phyloP scores from a whole-genome alignment of 2,113 vertebrate species.

The Thomomys bottae region DNA sequence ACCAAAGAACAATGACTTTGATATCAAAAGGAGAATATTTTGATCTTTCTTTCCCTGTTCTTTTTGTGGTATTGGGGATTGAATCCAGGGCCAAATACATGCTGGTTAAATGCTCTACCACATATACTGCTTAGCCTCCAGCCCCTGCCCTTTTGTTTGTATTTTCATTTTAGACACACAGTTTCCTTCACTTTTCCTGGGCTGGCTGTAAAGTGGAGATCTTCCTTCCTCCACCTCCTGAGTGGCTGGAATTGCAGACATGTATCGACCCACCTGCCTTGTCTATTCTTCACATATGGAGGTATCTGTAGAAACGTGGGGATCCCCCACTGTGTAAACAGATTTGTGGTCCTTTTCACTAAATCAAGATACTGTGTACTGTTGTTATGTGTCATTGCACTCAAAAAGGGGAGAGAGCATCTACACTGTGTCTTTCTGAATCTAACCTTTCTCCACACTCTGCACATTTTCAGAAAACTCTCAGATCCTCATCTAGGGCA shows the following conservation, averaged over 20 bases:
- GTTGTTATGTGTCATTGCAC: accelerated
- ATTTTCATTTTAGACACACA: no score
- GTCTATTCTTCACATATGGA: background rate
- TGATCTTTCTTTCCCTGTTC: background rate
- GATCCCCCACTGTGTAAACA: accelerated
- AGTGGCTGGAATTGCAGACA: no score
- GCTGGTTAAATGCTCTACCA: no score
- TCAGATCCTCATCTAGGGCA: accelerated
- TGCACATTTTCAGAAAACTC: accelerated
- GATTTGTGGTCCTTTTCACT: background rate
- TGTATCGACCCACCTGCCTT: no score
- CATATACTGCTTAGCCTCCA: no score
- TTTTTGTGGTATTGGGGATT: no score
- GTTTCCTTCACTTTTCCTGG: no score
- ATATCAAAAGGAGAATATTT: background rate
- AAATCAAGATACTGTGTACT: background rate
- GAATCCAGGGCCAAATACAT: no score
- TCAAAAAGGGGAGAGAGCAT: background rate
- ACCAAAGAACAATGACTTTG: background rate
- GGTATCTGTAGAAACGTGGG: background rate
- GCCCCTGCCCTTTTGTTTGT: no score
- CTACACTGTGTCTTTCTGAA: background rate
- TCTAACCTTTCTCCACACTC: background rate
- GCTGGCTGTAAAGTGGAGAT: no score
- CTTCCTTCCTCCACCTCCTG: no score